Base-by-base conservation (phyloP, 2,797 vertebrate genomes). In the Tadarida brasiliensis region DNA sequence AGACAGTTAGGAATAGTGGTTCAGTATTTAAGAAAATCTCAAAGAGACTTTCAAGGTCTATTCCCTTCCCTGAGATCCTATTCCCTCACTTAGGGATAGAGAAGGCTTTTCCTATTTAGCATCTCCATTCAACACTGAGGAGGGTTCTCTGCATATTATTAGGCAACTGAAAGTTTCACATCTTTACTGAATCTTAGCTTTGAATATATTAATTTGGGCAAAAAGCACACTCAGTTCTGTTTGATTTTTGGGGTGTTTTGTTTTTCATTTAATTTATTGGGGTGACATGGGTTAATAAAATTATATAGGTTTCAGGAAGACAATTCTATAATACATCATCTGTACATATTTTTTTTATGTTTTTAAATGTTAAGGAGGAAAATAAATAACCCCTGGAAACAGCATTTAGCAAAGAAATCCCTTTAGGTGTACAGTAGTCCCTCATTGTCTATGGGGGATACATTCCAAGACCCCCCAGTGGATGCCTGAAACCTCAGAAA, bases 341-440 rank as follows among this genome's bases (percentile, higher is more conserved):
- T 44, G 39, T 44, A 44, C 7, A 44, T 44, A 44, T 44, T 44
- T 44, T 44, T 44, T 44, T 44, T 4, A 49, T 68, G 49, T 63
- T 97, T 96, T 92, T 61, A 93, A 87, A 91, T 65, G 7, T 51
- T 91, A 35, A 91, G 56, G 54, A 89, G 12, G 44, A 51, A 92
- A 92, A 49, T 11, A 17, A 87, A 77, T 9, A 68, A 51, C 8
- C 10, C 28, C 65, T 67, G 12, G 81, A 57, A 95, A 78, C 16
- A 74, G 7, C 39, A 77, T 68, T 61, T 81, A 35, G 22, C 70
- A 67, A 92, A 90, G 33, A 83, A 95, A 90, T 90, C 57, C 2
- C 28, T 82, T 71, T 76, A 77, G 20, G 19, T 47, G 8, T 83
- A 54, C 11, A 54, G 74, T 77, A 54, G 49, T 22, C 8, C 19